Base-by-base conservation (phyloP, 2,888 invertebrate genomes). In the Nemotelus nigrinus region DNA sequence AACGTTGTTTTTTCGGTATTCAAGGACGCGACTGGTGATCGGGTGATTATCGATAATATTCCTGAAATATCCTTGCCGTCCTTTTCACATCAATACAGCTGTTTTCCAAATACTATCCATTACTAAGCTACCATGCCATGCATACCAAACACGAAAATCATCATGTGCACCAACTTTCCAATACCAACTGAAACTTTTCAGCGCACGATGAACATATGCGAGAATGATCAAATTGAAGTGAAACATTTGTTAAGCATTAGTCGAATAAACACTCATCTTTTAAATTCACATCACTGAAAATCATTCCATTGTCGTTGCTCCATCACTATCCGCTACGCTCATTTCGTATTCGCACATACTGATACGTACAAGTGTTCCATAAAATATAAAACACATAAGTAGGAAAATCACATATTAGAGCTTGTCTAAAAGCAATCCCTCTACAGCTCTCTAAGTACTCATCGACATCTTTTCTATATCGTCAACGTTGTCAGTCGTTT, bases 341-440 rank as follows among this genome's bases (percentile, higher is more conserved):
- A 70, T 70, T 47, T 70, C 43, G 43, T 50, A 55, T 70, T 70
- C 70, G 47, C 55, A 70, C 70, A 70, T 70, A 65, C 25, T 25
- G 10, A 41, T 25, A 65, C 41, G 8, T 25, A 43, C 43, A 53
- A 25, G 25, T 25, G 25, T 55, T 70, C 70, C 55, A 70, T 55
- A 25, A 25, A 39, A 60, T 60, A 43, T 60, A 39, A 57, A 25
- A 10, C 67, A 7, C 43, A n/a, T 70, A 70, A 41, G 70, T 43
- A 70, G 53, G 70, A 70, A 70, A 70, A 53, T 70, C 45, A 53
- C 55, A 70, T 70, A 55, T 70, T 70, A 70, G 67, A 39, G 47
- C 44, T 67, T 67, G 67, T 48, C 67, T 67, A 67, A 67, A 67
- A 67, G 55, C 70, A 70, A 55, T 53, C 70, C 70, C 70, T 70